A percentile compares a stretch with the other conserved stretches of the same genome.
These are phyloP conservation scores for Formica aserva DNA, from an alignment of 2,888 invertebrate genomes.

Conservation along the genomic window DNA sequence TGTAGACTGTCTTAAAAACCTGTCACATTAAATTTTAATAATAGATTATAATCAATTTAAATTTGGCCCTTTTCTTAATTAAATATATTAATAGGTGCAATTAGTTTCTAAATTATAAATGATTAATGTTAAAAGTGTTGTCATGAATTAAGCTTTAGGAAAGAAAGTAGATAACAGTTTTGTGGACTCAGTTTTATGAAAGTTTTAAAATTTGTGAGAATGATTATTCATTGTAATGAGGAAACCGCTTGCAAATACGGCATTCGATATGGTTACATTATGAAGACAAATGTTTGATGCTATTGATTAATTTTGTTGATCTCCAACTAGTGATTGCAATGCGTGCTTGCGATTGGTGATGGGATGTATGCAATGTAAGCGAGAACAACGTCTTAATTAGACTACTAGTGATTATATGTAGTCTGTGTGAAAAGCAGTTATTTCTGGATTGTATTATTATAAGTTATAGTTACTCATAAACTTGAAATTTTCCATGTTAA, in stretches of 20 bases:
- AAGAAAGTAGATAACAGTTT: background rate
- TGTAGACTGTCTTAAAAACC: background rate
- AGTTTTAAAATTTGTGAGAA: background rate
- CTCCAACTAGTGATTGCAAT: constrained; percentile 31
- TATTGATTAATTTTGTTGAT: constrained; percentile 46
- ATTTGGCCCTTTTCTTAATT: background rate
- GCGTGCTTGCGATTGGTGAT: constrained; percentile 28
- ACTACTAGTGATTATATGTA: constrained; percentile 27
- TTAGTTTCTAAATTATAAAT: constrained; percentile 1
- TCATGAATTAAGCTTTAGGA: background rate
- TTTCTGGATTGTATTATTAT: background rate
- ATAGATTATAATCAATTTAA: background rate
- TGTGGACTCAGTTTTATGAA: background rate
- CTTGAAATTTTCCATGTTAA: background rate
- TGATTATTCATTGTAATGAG: background rate
- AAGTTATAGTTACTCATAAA: background rate
- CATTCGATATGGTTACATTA: constrained; percentile 15
- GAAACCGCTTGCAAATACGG: background rate
- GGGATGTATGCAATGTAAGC: constrained; percentile 36
- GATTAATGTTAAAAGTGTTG: background rate
- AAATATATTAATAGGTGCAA: background rate
- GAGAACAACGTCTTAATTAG: constrained; percentile 38
- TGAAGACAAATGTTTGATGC: constrained; percentile 24
- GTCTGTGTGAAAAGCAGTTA: background rate
- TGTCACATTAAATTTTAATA: constrained; percentile 11